These are phyloP conservation scores for Aptenodytes forsteri DNA, from an alignment of 2,113 vertebrate species.

Conservation along the genomic window DNA sequence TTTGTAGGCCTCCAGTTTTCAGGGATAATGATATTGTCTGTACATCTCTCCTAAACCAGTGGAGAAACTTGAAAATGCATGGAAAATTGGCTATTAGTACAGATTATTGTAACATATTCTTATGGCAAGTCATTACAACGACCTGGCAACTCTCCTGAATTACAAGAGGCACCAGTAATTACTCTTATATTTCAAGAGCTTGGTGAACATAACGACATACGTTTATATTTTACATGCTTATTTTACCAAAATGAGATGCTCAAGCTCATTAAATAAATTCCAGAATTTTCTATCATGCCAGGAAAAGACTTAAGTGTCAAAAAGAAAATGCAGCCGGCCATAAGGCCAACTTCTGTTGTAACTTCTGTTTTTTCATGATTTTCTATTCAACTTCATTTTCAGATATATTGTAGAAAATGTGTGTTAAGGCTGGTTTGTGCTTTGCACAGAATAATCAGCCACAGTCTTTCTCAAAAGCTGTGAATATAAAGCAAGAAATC, in stretches of 20 bases:
- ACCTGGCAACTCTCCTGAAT: background rate
- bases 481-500: slow-evolving; percentile 56
- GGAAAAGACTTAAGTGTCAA: slow-evolving; percentile 16
- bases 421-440: background rate
- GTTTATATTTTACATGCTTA: slow-evolving; percentile 8
- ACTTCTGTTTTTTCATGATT: slow-evolving; percentile 19
- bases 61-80: background rate
- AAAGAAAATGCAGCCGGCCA: slow-evolving; percentile 7
- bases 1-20: background rate
- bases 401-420: background rate
- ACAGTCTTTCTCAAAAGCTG: slow-evolving; percentile 37
- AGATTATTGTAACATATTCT: background rate
- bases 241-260: slow-evolving; percentile 36
- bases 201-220: background rate
- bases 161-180: background rate
- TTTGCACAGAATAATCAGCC: slow-evolving; percentile 42
- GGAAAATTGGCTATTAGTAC: background rate
- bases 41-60: background rate
- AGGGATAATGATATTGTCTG: background rate
- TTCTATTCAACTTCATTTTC: slow-evolving; percentile 20
- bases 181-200: background rate
- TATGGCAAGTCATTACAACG: background rate
- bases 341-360: slow-evolving; percentile 60
- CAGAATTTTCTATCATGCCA: slow-evolving; percentile 9
- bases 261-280: slow-evolving; percentile 46